Conservation (phyloP, 2,113 vertebrate genomes). For the Aleadryas rufinucha region DNA sequence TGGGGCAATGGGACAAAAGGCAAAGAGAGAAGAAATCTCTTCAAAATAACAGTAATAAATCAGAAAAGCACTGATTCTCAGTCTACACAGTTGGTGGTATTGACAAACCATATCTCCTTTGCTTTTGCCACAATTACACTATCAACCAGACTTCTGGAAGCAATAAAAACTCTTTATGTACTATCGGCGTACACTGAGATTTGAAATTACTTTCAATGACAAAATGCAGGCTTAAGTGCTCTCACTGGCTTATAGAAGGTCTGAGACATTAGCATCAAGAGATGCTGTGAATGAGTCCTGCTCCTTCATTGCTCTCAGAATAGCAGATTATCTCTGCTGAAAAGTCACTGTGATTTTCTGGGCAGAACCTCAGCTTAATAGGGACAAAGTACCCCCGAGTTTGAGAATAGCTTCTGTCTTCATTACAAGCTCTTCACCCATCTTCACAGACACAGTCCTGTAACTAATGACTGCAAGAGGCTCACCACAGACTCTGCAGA, state of each 20-base stretch:
- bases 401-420: background rate
- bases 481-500: background rate
- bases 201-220: constrained; percentile 27
- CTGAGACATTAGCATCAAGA: background rate
- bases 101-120: background rate
- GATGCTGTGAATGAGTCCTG: background rate
- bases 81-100: background rate
- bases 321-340: background rate
- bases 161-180: background rate
- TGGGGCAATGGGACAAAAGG: background rate
- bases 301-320: background rate
- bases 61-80: background rate
- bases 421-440: constrained; percentile 1
- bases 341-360: background rate
- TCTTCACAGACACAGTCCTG: background rate
- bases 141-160: background rate
- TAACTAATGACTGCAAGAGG: background rate
- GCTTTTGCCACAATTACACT: background rate
- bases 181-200: background rate
- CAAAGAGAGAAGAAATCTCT: background rate
- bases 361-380: background rate
- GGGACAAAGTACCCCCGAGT: background rate
- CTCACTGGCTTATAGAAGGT: background rate
- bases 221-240: background rate
- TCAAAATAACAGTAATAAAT: constrained; percentile 6